These are phyloP conservation scores for Barbus barbus DNA, from an alignment of 2,113 vertebrate genomes.

Conservation along the genomic window DNA sequence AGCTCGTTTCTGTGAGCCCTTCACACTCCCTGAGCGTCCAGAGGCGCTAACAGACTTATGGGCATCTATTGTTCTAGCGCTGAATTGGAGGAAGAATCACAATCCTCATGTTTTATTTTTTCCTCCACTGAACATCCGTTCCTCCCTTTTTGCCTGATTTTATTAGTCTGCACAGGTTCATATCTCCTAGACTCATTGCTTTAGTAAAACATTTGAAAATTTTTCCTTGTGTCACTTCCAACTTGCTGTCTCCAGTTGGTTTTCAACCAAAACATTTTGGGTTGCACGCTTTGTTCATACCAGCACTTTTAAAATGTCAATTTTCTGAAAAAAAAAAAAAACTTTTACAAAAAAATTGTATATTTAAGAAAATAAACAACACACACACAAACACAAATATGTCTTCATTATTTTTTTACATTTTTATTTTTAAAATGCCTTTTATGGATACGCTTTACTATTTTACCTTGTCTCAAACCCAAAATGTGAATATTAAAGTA, in stretches of 20 bases:
- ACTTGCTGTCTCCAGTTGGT: neutral
- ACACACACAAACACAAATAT: too few relatives aligned
- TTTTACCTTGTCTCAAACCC: neutral
- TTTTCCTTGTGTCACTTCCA: too few relatives aligned
- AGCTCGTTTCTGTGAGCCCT: conserved; percentile 61
- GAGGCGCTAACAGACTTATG: conserved; percentile 75
- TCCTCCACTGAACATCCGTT: conserved; percentile 16
- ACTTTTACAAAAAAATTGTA: too few relatives aligned
- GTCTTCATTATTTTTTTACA: too few relatives aligned
- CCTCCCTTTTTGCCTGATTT: conserved; percentile 51
- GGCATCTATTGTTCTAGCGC: conserved; percentile 74
- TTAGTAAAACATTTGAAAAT: neutral
- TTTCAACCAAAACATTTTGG: conserved; percentile 32
- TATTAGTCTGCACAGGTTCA: conserved; percentile 13
- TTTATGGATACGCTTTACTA: too few relatives aligned
- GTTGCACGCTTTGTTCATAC: neutral
- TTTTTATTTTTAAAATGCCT: too few relatives aligned
- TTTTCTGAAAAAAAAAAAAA: too few relatives aligned
- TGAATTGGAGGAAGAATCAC: conserved; percentile 76
- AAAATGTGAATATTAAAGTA: neutral
- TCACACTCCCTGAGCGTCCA: conserved; percentile 69
- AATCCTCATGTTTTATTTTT: conserved; percentile 24
- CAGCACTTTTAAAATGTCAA: too few relatives aligned
- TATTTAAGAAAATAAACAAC: too few relatives aligned
- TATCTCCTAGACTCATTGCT: neutral